Evolutionary conservation across 2,797 vertebrate genomes (phyloP), one percentile per base, ranked within the genome.

Genomic region (Chaetophractus vellerosus): DNA sequence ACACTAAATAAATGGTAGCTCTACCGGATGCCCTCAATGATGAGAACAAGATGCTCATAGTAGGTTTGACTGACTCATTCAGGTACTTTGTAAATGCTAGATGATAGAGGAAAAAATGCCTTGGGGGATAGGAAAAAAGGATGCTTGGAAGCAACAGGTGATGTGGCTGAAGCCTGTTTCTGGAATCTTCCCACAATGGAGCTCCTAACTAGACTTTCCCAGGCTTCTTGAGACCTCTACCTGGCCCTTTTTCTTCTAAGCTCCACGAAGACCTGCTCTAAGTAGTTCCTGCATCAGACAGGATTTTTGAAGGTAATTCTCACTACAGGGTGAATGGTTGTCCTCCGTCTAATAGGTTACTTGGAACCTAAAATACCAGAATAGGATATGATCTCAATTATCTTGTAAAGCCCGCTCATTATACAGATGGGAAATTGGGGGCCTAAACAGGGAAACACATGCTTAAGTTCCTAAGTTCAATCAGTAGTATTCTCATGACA

Each of bases 1-100:
- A 38, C 12, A 5, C 16, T 19, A 2, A 1, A 16, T 9, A 10
- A 23, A 28, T 0, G 5, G 48, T 0, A 15, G 31, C 83, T 33
- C n/a, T n/a, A 26, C 48, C 2, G 23, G 26, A 38, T 0, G 4
- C 69, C 69, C 9, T 5, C 0, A 2, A 33, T 1, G 36, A 33
- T 41, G 26, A 19, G 23, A 38, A 38, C 11, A 45, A 6, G 38
- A 48, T 72, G 24, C 36, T 26, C 71, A 74, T 4, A 74, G 71
- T 16, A 69, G n/a, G 24, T 45, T 4, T 45, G 38, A 41, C 69
- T 26, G 24, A 28, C 52, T 80, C 16, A 1, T 4, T 19, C 12
- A 6, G 93, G 24, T 11, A 0, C 82, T 28, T 6, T 9, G 3
- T 38, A 50, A 59, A 81, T 48, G 87, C 33, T 2, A 45, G n/a